Evolutionary conservation across 1,140 invertebrate species (phyloP).

Genomic region (Eriosoma lanigerum): DNA sequence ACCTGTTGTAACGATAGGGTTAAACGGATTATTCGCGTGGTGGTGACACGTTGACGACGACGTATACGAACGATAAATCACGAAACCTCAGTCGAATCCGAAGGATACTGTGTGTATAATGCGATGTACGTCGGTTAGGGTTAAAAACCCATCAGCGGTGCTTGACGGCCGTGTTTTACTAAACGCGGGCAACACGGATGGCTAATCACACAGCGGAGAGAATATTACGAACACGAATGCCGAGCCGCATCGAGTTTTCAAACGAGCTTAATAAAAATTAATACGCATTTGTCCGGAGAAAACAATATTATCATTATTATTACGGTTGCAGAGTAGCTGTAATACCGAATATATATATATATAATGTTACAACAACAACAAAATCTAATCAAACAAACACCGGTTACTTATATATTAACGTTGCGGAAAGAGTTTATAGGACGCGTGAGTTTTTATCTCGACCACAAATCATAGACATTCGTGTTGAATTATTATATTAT

Average conservation of each 20-base stretch:
- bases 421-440: not conserved
- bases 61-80: not conserved
- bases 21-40: too few species aligned
- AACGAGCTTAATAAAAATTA: not conserved
- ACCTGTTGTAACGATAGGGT: too few species aligned
- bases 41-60: not conserved
- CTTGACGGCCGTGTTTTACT: slow-evolving; percentile 17
- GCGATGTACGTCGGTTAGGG: not conserved
- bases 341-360: too few species aligned
- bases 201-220: slow-evolving; percentile 3
- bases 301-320: not conserved
- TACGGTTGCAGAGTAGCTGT: too few species aligned
- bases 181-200: slow-evolving; percentile 12
- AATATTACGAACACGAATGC: not conserved
- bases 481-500: not conserved
- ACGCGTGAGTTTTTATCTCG: not conserved
- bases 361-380: too few species aligned
- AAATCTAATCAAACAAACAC: not conserved
- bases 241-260: not conserved
- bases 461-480: slow-evolving; percentile 3
- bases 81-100: too few species aligned
- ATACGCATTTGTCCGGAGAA: not conserved
- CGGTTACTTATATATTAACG: not conserved
- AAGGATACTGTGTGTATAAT: too few species aligned
- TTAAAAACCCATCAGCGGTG: slow-evolving; percentile 40